These are phyloP conservation scores for Propithecus perrieri DNA, from an alignment of 2,797 vertebrate genomes.

Conservation along the genomic window DNA sequence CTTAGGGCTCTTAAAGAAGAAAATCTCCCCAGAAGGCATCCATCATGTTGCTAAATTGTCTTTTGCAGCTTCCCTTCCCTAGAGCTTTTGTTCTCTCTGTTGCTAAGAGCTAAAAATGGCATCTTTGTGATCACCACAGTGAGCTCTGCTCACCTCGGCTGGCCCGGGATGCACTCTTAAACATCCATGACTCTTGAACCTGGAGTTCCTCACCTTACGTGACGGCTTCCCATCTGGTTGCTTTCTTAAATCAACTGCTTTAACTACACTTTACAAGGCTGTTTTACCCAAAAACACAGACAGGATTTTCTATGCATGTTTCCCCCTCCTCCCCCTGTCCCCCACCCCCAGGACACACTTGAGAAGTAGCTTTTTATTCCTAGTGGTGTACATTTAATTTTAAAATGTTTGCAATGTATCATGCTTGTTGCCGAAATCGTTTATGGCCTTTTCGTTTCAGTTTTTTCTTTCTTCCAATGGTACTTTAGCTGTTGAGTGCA, in stretches of 20 bases:
- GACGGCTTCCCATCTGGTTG: slow-evolving; percentile 73
- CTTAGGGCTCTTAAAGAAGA: slow-evolving; percentile 56
- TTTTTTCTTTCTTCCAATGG: slow-evolving; percentile 82
- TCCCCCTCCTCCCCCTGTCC: background rate
- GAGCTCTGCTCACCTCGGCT: slow-evolving; percentile 79
- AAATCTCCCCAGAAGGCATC: slow-evolving; percentile 54
- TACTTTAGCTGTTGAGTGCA: slow-evolving; percentile 87
- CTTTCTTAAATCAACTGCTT: slow-evolving; percentile 79
- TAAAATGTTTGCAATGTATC: slow-evolving; percentile 81
- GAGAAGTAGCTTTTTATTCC: slow-evolving; percentile 78
- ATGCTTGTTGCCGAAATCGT: slow-evolving; percentile 84
- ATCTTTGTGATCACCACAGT: slow-evolving; percentile 82
- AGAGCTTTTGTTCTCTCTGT: slow-evolving; percentile 82
- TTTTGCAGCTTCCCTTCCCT: slow-evolving; percentile 75
- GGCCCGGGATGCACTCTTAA: slow-evolving; percentile 78
- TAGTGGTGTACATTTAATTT: slow-evolving; percentile 84
- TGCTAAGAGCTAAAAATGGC: slow-evolving; percentile 83
- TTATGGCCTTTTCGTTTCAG: slow-evolving; percentile 79
- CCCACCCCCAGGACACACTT: slow-evolving; percentile 74
- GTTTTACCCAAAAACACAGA: slow-evolving; percentile 79
- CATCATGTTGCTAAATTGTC: slow-evolving; percentile 61
- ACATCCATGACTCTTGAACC: slow-evolving; percentile 80
- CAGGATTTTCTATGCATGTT: slow-evolving; percentile 87
- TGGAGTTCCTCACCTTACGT: slow-evolving; percentile 70
- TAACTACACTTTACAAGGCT: slow-evolving; percentile 82